Conservation (phyloP, 1,140 invertebrate genomes). For the Drosophila subobscura region DNA sequence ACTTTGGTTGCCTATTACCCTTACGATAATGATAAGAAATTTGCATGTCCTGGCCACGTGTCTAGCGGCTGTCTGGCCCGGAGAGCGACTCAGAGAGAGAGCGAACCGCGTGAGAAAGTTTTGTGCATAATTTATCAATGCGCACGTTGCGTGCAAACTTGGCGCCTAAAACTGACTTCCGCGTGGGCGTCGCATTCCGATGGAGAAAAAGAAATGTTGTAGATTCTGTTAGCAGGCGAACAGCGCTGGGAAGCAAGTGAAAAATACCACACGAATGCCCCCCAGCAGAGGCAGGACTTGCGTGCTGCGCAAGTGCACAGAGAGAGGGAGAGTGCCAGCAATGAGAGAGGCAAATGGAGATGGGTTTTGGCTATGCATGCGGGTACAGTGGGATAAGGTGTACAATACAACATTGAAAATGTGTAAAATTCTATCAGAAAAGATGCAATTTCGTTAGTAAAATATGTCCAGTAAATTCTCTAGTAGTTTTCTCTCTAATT, state of each 20-base stretch:
- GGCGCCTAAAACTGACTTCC: slow-evolving; percentile 48
- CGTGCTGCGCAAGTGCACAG: slow-evolving; percentile 57
- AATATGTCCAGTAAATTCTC: no score
- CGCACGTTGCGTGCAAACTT: slow-evolving; percentile 41
- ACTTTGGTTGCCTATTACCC: slow-evolving; percentile 82
- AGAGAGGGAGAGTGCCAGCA: slow-evolving; percentile 21
- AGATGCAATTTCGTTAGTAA: no score
- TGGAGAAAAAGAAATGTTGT: slow-evolving; percentile 82
- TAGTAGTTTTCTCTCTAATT: no score
- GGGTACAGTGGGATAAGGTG: not conserved
- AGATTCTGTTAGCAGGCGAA: slow-evolving; percentile 76
- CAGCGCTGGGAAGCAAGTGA: slow-evolving; percentile 29
- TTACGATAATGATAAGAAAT: slow-evolving; percentile 83
- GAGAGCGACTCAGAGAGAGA: no score
- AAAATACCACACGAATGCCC: slow-evolving; percentile 7
- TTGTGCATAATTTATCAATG: slow-evolving; percentile 70
- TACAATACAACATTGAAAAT: not conserved
- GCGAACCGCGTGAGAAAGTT: slow-evolving; percentile 34
- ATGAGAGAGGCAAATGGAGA: not conserved
- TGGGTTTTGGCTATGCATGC: slow-evolving; percentile 6
- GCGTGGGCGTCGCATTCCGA: slow-evolving; percentile 72
- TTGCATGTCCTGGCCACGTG: slow-evolving; percentile 63
- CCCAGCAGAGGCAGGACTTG: slow-evolving; percentile 11
- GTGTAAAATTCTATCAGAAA: no score
- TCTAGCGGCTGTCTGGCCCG: not conserved